phyloP scores from a whole-genome alignment of 2,797 vertebrate genomes.

The Ceryle rudis region DNA sequence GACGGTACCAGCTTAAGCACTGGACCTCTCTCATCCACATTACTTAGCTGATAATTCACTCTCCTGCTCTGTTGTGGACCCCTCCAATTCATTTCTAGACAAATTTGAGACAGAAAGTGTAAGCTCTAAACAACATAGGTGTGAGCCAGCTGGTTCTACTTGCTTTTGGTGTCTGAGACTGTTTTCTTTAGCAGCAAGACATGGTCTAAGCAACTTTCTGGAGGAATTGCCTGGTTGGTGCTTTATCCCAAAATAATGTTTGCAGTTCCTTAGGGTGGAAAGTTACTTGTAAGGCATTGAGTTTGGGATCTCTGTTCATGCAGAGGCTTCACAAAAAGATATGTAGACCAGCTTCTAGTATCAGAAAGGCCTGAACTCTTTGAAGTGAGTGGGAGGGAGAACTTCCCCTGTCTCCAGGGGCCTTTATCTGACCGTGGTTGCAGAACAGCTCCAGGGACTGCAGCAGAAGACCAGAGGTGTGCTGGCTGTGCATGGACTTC shows the following conservation, averaged over 20 bases:
- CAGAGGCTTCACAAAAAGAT: neutral
- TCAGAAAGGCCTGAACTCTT: neutral
- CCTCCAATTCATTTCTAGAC: neutral
- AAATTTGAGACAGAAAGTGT: neutral
- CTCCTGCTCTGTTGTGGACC: fast-evolving
- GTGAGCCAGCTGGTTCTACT: neutral
- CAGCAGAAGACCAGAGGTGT: neutral
- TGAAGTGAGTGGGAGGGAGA: neutral
- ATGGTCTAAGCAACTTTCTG: neutral
- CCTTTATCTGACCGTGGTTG: fast-evolving
- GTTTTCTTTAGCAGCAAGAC: neutral
- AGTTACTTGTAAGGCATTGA: neutral
- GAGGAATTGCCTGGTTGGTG: neutral
- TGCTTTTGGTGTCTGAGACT: neutral
- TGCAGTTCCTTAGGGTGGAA: neutral
- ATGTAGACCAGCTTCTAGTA: neutral
- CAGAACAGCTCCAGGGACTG: neutral
- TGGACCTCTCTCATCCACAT: fast-evolving
- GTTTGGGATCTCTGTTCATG: neutral
- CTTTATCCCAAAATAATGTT: neutral
- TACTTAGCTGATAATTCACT: neutral
- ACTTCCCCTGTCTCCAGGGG: neutral
- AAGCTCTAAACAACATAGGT: neutral
- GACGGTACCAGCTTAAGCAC: neutral
- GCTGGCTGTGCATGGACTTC: neutral